phyloP scores from a whole-genome alignment of 2,797 vertebrate genomes.

The Saxicola maurus region DNA sequence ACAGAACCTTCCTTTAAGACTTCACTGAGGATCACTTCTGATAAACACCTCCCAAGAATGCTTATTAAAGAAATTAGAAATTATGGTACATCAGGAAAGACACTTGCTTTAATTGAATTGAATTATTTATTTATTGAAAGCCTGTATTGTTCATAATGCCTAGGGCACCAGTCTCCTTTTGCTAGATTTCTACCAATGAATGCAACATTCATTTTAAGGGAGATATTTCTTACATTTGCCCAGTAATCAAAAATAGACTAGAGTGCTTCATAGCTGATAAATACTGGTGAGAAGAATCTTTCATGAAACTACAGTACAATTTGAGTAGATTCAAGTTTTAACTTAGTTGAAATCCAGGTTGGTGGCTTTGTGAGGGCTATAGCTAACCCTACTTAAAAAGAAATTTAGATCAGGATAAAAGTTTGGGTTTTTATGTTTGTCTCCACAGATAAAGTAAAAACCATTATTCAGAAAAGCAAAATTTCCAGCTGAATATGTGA shows the following conservation, averaged over 20 bases:
- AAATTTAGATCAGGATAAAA: neutral
- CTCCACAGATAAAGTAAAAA: neutral
- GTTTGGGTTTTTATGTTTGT: neutral
- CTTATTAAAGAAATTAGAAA: slow-evolving; percentile 38
- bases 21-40: neutral
- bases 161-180: neutral
- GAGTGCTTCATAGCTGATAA: neutral
- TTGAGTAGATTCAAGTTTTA: neutral
- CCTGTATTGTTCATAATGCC: slow-evolving; percentile 1
- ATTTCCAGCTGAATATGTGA: neutral
- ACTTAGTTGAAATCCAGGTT: neutral
- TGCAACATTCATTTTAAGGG: neutral
- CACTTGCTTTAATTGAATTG: slow-evolving; percentile 22
- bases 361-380: neutral
- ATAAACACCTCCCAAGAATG: neutral
- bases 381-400: neutral
- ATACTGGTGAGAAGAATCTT: neutral
- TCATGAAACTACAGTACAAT: neutral
- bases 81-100: neutral
- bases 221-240: neutral
- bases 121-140: slow-evolving; percentile 53
- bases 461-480: neutral
- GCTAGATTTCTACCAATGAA: neutral
- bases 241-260: neutral
- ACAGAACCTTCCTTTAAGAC: neutral